A percentile compares a stretch with the other conserved stretches of the same genome.
phyloP scores from a whole-genome alignment of 2,797 vertebrate genomes.

The Oreochromis mossambicus region DNA sequence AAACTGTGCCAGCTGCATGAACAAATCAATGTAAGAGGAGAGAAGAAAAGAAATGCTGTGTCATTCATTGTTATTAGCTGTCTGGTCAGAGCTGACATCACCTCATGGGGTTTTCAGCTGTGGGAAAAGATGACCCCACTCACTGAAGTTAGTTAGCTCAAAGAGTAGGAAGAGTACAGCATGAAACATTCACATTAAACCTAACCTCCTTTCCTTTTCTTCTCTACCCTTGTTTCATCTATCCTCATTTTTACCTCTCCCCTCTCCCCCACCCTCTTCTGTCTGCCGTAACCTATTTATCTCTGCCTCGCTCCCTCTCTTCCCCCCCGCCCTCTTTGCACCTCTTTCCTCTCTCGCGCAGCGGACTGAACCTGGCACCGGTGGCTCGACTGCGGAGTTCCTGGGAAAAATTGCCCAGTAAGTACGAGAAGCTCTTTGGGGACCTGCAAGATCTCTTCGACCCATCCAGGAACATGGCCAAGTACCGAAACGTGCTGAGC shows the following conservation, averaged over 20 bases:
- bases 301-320: neutral
- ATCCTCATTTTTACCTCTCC: neutral
- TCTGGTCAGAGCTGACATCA: neutral
- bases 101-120: neutral
- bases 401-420: constrained; percentile 96
- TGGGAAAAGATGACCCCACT: neutral
- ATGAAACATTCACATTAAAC: neutral
- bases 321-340: neutral
- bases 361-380: constrained; percentile 90
- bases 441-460: constrained; percentile 97
- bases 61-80: constrained; percentile 22
- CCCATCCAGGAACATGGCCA: constrained; percentile 97
- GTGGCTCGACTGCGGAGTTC: constrained; percentile 89
- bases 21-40: neutral
- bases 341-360: constrained; percentile 51
- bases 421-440: constrained; percentile 92
- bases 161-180: neutral
- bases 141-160: neutral
- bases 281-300: constrained; percentile 16
- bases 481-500: constrained; percentile 95
- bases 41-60: neutral
- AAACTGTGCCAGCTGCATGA: neutral
- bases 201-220: neutral
- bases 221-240: neutral
- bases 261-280: neutral